Conservation (phyloP, 2,113 vertebrate species). For the Bujurquina vittata region DNA sequence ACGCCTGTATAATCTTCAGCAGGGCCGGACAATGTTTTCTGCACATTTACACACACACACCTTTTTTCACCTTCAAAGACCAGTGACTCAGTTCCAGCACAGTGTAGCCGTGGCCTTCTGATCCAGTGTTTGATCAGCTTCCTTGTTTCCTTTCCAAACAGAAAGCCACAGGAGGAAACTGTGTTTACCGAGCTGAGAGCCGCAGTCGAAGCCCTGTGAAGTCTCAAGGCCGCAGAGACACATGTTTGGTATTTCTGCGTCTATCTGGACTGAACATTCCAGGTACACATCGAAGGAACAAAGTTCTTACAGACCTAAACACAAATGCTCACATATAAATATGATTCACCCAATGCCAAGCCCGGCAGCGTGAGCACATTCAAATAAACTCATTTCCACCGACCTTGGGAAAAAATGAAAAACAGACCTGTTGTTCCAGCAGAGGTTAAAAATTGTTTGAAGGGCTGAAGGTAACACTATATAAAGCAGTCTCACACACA, state of each 20-base stretch:
- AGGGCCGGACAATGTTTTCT: background rate
- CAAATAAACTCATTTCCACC: conserved; percentile 69
- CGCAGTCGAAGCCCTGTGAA: conserved; percentile 65
- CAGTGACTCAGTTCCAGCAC: conserved; percentile 33
- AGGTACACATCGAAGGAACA: conserved; percentile 66
- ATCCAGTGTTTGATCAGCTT: conserved; percentile 72
- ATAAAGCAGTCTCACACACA: background rate
- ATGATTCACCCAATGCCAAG: conserved; percentile 52
- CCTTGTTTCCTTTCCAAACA: conserved; percentile 76
- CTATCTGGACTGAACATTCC: conserved; percentile 56
- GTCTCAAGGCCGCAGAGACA: conserved; percentile 75
- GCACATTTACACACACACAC: background rate
- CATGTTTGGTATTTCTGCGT: conserved; percentile 72
- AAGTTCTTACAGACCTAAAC: conserved; percentile 56
- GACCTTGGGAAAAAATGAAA: conserved; percentile 66
- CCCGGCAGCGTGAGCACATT: conserved; percentile 36
- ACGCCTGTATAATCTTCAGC: background rate
- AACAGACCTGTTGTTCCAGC: conserved; percentile 60
- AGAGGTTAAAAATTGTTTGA: conserved; percentile 50
- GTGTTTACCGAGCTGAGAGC: conserved; percentile 69
- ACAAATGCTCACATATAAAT: conserved; percentile 64
- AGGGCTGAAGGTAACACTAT: conserved; percentile 43
- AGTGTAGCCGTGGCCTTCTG: conserved; percentile 64
- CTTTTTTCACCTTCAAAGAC: conserved; percentile 30
- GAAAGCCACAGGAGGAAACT: conserved; percentile 69